These are phyloP conservation scores for Gymnoscelis rufifasciata DNA, from an alignment of 2,888 invertebrate species.

Conservation along the genomic window DNA sequence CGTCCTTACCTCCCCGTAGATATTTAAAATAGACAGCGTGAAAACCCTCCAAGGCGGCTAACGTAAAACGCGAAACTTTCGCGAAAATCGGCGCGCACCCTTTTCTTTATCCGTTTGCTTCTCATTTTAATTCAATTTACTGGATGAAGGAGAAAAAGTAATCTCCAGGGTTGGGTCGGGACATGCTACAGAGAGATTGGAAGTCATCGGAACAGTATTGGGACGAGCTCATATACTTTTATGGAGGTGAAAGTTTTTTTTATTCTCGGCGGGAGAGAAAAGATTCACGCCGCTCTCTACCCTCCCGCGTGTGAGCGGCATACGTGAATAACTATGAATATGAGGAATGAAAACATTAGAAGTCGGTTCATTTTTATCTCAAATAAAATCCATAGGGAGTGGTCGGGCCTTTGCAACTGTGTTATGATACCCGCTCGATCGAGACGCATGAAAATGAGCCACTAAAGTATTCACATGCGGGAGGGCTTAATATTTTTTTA, in stretches of 20 bases:
- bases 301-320: conserved; percentile 54
- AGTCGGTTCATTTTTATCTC: conserved; percentile 49
- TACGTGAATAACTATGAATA: conserved; percentile 57
- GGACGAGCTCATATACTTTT: conserved; percentile 77
- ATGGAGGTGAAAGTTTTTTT: conserved; percentile 70
- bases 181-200: conserved; percentile 72
- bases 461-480: conserved; percentile 25
- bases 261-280: conserved; percentile 68
- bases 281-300: conserved; percentile 60
- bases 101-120: conserved; percentile 72
- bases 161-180: conserved; percentile 73
- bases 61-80: conserved; percentile 58
- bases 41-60: conserved; percentile 37
- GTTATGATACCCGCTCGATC: conserved; percentile 31
- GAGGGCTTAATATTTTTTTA: conserved; percentile 15
- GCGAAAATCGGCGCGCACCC: conserved; percentile 66
- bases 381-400: conserved; percentile 41
- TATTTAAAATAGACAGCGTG: conserved; percentile 33
- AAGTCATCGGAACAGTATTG: conserved; percentile 75
- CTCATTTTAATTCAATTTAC: conserved; percentile 77
- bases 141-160: conserved; percentile 75
- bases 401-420: conserved; percentile 34
- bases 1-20: conserved; percentile 7
- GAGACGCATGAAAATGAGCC: conserved; percentile 31
- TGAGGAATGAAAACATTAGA: conserved; percentile 55